Percentiles rank a stretch among this genome's conserved stretches.
phyloP scores from a whole-genome alignment of 2,888 invertebrate genomes.

The Rotaria magnacalcarata region DNA sequence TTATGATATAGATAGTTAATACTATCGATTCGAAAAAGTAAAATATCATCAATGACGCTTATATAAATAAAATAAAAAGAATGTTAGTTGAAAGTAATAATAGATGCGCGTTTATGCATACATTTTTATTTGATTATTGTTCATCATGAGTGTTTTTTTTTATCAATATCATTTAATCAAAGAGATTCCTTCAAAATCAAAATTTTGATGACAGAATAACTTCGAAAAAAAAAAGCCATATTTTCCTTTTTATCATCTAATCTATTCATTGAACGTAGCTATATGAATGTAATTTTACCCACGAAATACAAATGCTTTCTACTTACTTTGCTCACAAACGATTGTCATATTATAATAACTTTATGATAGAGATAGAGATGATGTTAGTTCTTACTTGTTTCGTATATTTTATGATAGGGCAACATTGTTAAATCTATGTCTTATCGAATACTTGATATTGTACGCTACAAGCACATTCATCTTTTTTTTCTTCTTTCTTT shows the following conservation, averaged over 20 bases:
- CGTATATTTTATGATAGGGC: not conserved
- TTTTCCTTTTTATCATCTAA: not conserved
- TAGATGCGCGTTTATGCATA: not conserved
- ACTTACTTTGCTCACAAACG: not conserved
- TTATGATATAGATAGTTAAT: not conserved
- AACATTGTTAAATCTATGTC: not conserved
- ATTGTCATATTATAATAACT: not conserved
- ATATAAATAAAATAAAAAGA: not conserved
- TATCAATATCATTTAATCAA: no score
- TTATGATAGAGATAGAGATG: constrained; percentile 16
- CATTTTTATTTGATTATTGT: not conserved
- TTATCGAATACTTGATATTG: constrained; percentile 11
- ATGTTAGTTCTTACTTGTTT: not conserved
- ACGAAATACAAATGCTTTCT: not conserved
- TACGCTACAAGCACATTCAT: not conserved
- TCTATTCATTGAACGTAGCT: not conserved
- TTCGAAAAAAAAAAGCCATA: not conserved
- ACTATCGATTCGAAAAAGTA: not conserved
- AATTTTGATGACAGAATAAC: not conserved
- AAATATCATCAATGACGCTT: not conserved
- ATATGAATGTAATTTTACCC: not conserved
- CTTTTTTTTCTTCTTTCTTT: not conserved
- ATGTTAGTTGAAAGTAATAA: not conserved
- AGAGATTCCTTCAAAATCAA: no score
- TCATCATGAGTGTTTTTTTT: not conserved